Base-by-base conservation (phyloP, 2,113 vertebrate genomes). In the Trochalopteron elliotii region DNA sequence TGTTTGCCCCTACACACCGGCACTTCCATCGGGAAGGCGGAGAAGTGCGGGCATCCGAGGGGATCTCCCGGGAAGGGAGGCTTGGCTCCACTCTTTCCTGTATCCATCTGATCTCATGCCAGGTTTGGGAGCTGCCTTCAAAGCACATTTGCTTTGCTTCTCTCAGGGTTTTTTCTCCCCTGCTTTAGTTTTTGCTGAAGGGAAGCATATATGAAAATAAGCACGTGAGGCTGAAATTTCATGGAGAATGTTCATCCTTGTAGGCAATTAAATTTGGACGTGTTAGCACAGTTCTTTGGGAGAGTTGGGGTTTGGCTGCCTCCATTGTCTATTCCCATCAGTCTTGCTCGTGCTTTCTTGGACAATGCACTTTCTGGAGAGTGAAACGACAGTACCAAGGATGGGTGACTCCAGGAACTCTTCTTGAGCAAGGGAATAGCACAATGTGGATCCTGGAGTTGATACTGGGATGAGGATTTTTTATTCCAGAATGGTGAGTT, bases 91-190 rank as follows among this genome's bases (percentile, higher is more conserved):
- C 39, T 65, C 78, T 93, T 56, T 23, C 55, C 63, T 28, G 24
- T 45, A 85, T 90, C 71, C 64, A 80, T 94, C 74, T 96, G 91
- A 91, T 97, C 89, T 94, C 39, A 0, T 89, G 94, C 93, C 94
- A 97, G 87, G 39, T 77, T 90, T 2, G 4, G 59, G 72, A 95
- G 77, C 72, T 6, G 24, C 86, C 88, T 93, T 86, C 71, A 80
- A 86, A 90, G 80, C 9, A 4, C 39, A n/a, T 80, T 93, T 65
- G 53, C 78, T 84, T 91, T 68, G 65, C 74, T 80, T 67, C 7
- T 13, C 63, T 57, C 1, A 47, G 52, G 8, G 47, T 67, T 84
- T 93, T 52, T 61, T 25, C 68, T 90, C 1, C 0, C 44, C 11
- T 1, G 6, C 79, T 85, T 92, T 94, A 39, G 13, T 77, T 90